phyloP scores from a whole-genome alignment of 1,140 invertebrate genomes.

The Meloidogyne chitwoodi region DNA sequence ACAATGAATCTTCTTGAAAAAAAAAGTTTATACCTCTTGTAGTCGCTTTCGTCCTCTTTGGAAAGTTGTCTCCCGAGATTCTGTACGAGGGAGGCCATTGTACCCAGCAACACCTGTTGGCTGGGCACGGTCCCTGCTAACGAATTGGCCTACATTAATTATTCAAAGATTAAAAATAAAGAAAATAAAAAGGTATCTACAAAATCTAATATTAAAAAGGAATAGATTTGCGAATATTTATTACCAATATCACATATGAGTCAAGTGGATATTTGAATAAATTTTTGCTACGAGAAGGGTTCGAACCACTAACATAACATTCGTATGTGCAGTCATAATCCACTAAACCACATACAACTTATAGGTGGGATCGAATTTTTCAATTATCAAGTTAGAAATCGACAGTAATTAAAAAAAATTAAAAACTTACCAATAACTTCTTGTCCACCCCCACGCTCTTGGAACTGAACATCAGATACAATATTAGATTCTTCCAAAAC shows the following conservation, averaged over 20 bases:
- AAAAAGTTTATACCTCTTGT: constrained; percentile 40
- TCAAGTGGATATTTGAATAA: neutral
- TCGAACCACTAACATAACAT: neutral
- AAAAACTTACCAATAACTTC: constrained; percentile 72
- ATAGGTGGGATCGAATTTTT: neutral
- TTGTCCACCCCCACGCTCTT: constrained; percentile 81
- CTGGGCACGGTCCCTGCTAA: constrained; percentile 47
- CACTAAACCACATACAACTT: neutral
- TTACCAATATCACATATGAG: neutral
- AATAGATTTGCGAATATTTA: neutral
- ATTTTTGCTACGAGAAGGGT: neutral
- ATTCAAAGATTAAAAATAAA: neutral
- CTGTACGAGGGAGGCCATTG: constrained; percentile 40
- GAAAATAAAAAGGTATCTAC: neutral
- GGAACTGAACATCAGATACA: constrained; percentile 89
- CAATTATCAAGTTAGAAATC: neutral
- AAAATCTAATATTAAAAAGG: neutral
- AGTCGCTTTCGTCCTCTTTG: constrained; percentile 54
- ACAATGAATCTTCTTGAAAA: neutral
- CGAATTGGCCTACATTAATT: constrained; percentile 50
- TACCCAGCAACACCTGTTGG: constrained; percentile 40
- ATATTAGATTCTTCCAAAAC: constrained; percentile 93
- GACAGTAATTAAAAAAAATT: constrained; percentile 52
- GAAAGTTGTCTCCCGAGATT: constrained; percentile 54
- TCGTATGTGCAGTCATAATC: neutral